Base-by-base conservation (phyloP, 2,113 vertebrate genomes). In the Tor tambroides region DNA sequence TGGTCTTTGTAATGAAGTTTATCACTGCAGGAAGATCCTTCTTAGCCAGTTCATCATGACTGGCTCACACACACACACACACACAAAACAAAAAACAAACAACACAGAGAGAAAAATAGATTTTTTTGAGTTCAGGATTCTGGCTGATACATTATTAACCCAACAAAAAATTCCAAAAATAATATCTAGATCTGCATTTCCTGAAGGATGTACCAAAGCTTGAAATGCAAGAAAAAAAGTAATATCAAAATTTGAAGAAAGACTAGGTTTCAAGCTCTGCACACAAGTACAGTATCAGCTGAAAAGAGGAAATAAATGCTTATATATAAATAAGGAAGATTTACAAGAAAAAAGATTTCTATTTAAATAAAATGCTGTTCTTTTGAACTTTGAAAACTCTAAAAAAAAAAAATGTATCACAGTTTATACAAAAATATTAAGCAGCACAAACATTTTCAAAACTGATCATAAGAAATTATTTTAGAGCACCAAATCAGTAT, bases 1-100 rank as follows among this genome's bases (percentile, higher is more conserved):
- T 96, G 92, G 91, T 95, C 93, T 96, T 95, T 89, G 97, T 94
- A 91, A 98, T 94, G 88, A 97, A 94, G 93, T 96, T 85, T 6
- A 98, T 92, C 59, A 95, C 92, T 6, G 97, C 97, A 2, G 97
- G 97, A 43, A 99, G 96, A 89, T 99, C 97, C 65, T 96, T 95
- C 90, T 95, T 95, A 21, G 97, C 97, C 96, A 98, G 95, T 89
- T 99, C 97, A 81, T 98, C 97, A 87, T 96, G 95, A 90, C 98
- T 99, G 91, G 43, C 86, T 28, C 21, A 75, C 15, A 85, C 41
- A 85, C 56, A 69, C 8, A 65, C 6, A 32, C 28, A 69, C 63
- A 28, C 12, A 67, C 28, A n/a, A n/a, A n/a, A n/a, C n/a, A n/a
- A n/a, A 41, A 41, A 41, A 7, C 30, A 30, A 96, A 91, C 95